These are phyloP conservation scores for Euplagia quadripunctaria DNA, from an alignment of 2,888 invertebrate species.

Conservation along the genomic window DNA sequence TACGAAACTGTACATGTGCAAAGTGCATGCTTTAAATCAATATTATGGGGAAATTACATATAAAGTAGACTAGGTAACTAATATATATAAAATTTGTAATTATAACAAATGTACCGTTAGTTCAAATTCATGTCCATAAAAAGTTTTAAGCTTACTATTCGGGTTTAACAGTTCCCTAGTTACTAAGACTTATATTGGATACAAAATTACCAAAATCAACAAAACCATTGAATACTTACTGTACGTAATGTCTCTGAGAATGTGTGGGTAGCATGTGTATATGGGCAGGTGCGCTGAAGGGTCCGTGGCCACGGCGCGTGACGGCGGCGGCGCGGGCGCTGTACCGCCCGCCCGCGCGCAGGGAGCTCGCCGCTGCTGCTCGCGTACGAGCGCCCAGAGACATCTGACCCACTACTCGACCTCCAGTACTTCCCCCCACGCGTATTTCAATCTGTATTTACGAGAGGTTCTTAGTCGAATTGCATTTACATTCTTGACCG, in stretches of 20 bases:
- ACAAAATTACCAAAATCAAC: background rate
- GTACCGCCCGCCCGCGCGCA: constrained; percentile 95
- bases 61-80: too few species aligned
- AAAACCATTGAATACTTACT: constrained; percentile 65
- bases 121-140: too few species aligned
- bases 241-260: constrained; percentile 81
- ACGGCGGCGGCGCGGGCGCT: constrained; percentile 96
- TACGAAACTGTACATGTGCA: background rate
- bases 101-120: too few species aligned
- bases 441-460: constrained; percentile 77
- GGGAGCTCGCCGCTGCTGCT: constrained; percentile 95
- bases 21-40: background rate
- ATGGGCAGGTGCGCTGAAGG: constrained; percentile 93
- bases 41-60: too few species aligned
- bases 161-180: too few species aligned
- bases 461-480: constrained; percentile 12
- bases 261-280: constrained; percentile 90
- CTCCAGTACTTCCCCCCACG: constrained; percentile 71
- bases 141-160: too few species aligned
- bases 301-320: constrained; percentile 95
- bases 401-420: constrained; percentile 91
- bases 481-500: constrained; percentile 14
- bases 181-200: too few species aligned
- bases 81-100: too few species aligned
- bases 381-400: constrained; percentile 95